A percentile compares a stretch with the other conserved stretches of the same genome.
Evolutionary conservation across 2,797 vertebrate species (phyloP).

Genomic region (Chelmon rostratus): DNA sequence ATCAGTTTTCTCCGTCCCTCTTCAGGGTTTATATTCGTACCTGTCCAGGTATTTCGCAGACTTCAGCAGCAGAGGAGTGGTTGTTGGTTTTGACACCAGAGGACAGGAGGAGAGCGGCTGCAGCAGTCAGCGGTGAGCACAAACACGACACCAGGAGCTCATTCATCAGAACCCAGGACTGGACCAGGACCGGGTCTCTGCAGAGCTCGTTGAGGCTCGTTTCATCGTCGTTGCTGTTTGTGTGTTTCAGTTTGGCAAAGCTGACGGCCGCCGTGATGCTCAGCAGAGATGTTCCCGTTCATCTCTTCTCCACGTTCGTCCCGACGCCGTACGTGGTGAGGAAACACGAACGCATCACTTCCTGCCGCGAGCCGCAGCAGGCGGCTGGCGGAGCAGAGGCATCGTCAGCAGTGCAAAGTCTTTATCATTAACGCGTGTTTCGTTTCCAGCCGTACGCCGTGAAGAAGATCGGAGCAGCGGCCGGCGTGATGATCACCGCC

Average conservation of each 20-base stretch:
- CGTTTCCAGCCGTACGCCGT: constrained; percentile 92
- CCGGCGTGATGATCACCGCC: constrained; percentile 97
- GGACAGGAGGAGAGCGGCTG: constrained; percentile 93
- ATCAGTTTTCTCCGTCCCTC: not conserved
- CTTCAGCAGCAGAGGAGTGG: constrained; percentile 90
- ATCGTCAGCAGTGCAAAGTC: not conserved
- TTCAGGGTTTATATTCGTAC: constrained; percentile 92
- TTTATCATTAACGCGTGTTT: not conserved
- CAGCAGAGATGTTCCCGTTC: constrained; percentile 89
- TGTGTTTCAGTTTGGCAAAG: constrained; percentile 87
- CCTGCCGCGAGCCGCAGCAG: not conserved
- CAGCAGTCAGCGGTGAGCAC: constrained; percentile 90
- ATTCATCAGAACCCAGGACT: no score
- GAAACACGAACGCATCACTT: not conserved
- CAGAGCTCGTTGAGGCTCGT: no score
- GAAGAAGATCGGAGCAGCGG: constrained; percentile 89
- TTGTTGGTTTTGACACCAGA: constrained; percentile 94
- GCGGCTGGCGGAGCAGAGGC: not conserved
- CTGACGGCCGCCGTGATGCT: constrained; percentile 93
- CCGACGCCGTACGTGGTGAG: constrained; percentile 98
- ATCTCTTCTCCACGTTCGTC: constrained; percentile 94
- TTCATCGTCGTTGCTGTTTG: no score
- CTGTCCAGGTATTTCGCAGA: constrained; percentile 90
- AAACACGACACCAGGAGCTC: not conserved
- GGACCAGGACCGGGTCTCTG: no score